A percentile compares a stretch with the other conserved stretches of the same genome.
Conservation (phyloP, 2,797 vertebrate species). For the Phataginus tricuspis region DNA sequence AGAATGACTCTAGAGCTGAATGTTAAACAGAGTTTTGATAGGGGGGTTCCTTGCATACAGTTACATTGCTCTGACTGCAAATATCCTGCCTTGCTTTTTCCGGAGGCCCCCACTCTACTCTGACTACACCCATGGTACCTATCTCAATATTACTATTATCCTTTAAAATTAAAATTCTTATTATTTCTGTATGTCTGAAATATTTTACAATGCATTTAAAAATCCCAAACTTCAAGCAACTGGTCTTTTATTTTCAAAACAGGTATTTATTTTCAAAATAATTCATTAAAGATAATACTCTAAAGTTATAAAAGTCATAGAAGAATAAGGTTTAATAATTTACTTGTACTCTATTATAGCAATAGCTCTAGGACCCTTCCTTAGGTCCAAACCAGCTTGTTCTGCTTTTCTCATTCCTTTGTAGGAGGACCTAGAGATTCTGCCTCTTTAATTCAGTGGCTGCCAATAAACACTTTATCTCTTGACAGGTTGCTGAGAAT, state of each 20-base stretch:
- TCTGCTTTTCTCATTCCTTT: slow-evolving; percentile 1
- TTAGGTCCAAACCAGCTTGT: neutral
- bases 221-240: neutral
- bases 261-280: neutral
- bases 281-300: neutral
- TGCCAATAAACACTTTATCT: neutral
- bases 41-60: too few species aligned
- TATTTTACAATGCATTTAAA: slow-evolving; percentile 28
- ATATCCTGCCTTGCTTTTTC: too few species aligned
- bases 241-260: neutral
- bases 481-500: neutral
- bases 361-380: neutral
- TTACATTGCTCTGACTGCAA: too few species aligned
- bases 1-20: too few species aligned
- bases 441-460: neutral
- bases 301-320: neutral
- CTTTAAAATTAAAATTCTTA: slow-evolving; percentile 35
- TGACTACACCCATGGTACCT: too few species aligned
- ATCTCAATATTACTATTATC: neutral
- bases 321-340: neutral
- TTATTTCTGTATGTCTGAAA: neutral
- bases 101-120: too few species aligned
- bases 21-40: too few species aligned
- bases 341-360: neutral
- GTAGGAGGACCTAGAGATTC: neutral